phyloP scores from a whole-genome alignment of 2,888 invertebrate genomes.

The Orthonychiurus folsomi region DNA sequence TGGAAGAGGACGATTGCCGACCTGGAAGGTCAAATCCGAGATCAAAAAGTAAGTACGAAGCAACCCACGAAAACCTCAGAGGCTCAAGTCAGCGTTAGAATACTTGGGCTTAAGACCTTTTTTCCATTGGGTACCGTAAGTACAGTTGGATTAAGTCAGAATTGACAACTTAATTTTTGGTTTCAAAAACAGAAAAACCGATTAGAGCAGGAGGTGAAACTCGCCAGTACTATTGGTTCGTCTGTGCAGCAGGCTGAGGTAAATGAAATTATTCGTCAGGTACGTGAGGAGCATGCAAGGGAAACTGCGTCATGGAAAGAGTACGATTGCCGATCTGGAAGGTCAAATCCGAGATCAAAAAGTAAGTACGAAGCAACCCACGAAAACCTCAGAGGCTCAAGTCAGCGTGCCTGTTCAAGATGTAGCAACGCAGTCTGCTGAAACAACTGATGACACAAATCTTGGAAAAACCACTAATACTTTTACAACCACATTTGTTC shows the following conservation, averaged over 20 bases:
- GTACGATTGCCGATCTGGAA: constrained; percentile 28
- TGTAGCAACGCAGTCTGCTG: too few species aligned
- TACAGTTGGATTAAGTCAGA: too few species aligned
- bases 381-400: too few species aligned
- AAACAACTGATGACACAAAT: too few species aligned
- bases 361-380: too few species aligned
- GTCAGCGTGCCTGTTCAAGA: too few species aligned
- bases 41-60: constrained; percentile 28
- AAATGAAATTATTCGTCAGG: constrained; percentile 31
- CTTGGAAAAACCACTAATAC: too few species aligned
- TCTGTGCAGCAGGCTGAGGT: constrained; percentile 35
- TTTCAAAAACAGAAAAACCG: constrained; percentile 34
- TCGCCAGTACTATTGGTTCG: constrained; percentile 32
- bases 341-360: constrained; percentile 27
- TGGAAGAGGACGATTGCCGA: constrained; percentile 29
- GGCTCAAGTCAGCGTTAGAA: too few species aligned
- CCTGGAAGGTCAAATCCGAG: constrained; percentile 28
- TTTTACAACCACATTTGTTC: constrained; percentile 27
- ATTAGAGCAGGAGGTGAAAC: constrained; percentile 28
- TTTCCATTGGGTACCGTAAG: too few species aligned
- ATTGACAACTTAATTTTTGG: too few species aligned
- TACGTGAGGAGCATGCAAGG: constrained; percentile 32
- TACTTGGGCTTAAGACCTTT: too few species aligned
- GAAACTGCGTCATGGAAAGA: constrained; percentile 30
- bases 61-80: too few species aligned